Conservation (phyloP, 2,888 invertebrate species). For the Agrochola macilenta region DNA sequence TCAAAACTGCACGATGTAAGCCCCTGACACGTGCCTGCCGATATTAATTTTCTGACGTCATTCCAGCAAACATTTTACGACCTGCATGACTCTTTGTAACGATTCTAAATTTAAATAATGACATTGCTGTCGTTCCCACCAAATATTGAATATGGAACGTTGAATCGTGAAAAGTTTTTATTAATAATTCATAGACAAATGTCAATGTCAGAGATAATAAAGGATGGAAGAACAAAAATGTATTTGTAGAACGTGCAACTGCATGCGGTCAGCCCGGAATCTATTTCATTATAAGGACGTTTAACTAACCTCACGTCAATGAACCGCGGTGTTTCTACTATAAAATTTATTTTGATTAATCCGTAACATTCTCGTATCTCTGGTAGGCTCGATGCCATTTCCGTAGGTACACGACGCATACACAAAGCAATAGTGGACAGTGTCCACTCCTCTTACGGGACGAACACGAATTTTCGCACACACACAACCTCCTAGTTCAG, state of each 20-base stretch:
- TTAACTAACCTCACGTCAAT: conserved; percentile 78
- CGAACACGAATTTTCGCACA: conserved; percentile 88
- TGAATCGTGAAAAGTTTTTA: conserved; percentile 15
- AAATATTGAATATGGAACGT: conserved; percentile 38
- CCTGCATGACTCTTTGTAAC: neutral
- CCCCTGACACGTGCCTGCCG: conserved; percentile 15
- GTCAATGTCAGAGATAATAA: conserved; percentile 41
- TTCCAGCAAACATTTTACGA: neutral
- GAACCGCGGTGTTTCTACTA: conserved; percentile 71
- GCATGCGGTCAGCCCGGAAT: conserved; percentile 68
- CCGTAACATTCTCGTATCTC: conserved; percentile 73
- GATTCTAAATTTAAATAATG: conserved; percentile 26
- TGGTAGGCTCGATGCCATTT: conserved; percentile 79
- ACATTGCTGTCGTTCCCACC: neutral
- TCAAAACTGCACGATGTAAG: conserved; percentile 41
- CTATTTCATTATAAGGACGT: conserved; percentile 78
- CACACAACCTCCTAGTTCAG: conserved; percentile 81
- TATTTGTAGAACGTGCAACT: conserved; percentile 33
- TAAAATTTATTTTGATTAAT: conserved; percentile 87
- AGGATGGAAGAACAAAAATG: conserved; percentile 20
- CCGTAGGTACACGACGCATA: conserved; percentile 79
- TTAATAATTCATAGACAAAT: conserved; percentile 45
- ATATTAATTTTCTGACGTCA: conserved; percentile 35
- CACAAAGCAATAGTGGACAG: conserved; percentile 86
- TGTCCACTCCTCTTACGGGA: conserved; percentile 86